Evolutionary conservation across 2,888 invertebrate genomes (phyloP).

Genomic region (Kuschelorhynchus macadamiae): DNA sequence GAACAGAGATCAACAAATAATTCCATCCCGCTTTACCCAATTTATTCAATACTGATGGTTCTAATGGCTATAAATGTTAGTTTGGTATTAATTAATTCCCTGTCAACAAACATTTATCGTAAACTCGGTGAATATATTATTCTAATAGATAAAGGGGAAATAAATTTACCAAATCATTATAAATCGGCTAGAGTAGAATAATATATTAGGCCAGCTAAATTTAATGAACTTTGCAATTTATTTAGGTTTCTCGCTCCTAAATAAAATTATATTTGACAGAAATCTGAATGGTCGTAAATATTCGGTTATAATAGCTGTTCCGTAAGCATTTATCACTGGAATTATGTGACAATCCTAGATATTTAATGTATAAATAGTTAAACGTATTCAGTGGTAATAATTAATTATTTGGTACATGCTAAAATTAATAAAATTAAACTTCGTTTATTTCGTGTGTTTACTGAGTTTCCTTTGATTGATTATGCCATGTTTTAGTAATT

Average conservation of each 20-base stretch:
- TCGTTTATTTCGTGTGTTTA: too few species aligned
- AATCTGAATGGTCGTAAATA: slow-evolving; percentile 39
- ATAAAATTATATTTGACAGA: slow-evolving; percentile 44
- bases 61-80: slow-evolving; percentile 12
- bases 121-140: slow-evolving; percentile 26
- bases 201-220: slow-evolving; percentile 40
- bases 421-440: too few species aligned
- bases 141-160: slow-evolving; percentile 18
- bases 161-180: slow-evolving; percentile 39
- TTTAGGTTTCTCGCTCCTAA: slow-evolving; percentile 34
- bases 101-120: slow-evolving; percentile 13
- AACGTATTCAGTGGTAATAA: too few species aligned
- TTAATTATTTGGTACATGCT: too few species aligned
- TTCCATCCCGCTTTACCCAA: too few species aligned
- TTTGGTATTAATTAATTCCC: slow-evolving; percentile 19
- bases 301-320: slow-evolving; percentile 35
- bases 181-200: slow-evolving; percentile 36
- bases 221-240: slow-evolving; percentile 46
- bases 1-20: too few species aligned
- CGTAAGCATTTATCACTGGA: slow-evolving; percentile 27
- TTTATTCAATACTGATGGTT: background rate
- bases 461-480: too few species aligned
- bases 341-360: slow-evolving; percentile 23
- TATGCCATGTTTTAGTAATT: too few species aligned
- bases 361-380: too few species aligned